phyloP scores from a whole-genome alignment of 2,113 vertebrate genomes.

The Martes martes region DNA sequence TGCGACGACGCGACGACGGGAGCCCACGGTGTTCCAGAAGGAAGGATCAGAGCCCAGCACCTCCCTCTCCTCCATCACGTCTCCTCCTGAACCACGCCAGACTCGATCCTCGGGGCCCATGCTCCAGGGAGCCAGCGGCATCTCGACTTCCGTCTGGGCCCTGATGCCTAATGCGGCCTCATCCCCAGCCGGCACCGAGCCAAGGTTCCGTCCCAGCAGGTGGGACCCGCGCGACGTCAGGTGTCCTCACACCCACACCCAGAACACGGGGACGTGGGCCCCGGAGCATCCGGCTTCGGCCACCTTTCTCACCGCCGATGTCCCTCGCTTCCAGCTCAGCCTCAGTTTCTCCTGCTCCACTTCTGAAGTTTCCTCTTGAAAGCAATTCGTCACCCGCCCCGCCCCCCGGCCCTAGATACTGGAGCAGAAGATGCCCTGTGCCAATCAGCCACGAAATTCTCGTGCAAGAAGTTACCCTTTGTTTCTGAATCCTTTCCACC shows the following conservation, averaged over 20 bases:
- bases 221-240: fast-evolving
- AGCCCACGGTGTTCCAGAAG: background rate
- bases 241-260: background rate
- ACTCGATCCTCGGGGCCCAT: fast-evolving
- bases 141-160: fast-evolving
- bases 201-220: background rate
- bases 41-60: background rate
- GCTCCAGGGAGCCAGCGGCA: background rate
- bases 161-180: fast-evolving
- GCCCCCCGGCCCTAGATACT: background rate
- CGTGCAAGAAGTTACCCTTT: fast-evolving
- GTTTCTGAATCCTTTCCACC: background rate
- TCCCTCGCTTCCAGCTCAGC: background rate
- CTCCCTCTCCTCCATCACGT: background rate
- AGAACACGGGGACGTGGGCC: fast-evolving
- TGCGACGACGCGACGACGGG: background rate
- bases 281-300: background rate
- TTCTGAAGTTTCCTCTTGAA: background rate
- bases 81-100: no score
- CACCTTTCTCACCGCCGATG: fast-evolving
- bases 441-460: background rate
- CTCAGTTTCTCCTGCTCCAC: background rate
- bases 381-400: fast-evolving
- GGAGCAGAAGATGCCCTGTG: fast-evolving
- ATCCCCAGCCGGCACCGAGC: fast-evolving